A percentile compares a stretch with the other conserved stretches of the same genome.
phyloP scores from a whole-genome alignment of 2,888 invertebrate genomes.

The Plebejus anna region DNA sequence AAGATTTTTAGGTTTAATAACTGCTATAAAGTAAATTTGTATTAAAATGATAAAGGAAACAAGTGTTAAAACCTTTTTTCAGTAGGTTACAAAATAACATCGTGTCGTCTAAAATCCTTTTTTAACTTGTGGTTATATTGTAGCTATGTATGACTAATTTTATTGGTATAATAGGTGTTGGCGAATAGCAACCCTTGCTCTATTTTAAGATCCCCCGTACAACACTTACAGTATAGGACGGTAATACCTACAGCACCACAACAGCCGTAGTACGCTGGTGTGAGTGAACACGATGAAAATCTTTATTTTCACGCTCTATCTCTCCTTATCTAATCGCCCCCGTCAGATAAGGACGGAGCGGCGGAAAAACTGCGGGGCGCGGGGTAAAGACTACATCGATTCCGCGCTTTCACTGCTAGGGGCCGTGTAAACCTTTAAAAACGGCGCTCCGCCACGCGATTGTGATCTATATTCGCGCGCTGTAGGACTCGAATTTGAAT shows the following conservation, averaged over 20 bases:
- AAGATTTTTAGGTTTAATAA: neutral
- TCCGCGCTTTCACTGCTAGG: constrained; percentile 80
- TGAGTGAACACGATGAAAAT: constrained; percentile 80
- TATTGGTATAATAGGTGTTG: constrained; percentile 18
- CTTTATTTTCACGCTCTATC: constrained; percentile 81
- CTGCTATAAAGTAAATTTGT: neutral
- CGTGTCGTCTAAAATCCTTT: neutral
- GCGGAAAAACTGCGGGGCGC: constrained; percentile 79
- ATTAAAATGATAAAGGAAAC: neutral
- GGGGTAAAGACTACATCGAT: constrained; percentile 81
- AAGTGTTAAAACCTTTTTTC: neutral
- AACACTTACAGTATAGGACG: constrained; percentile 48
- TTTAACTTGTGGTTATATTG: neutral
- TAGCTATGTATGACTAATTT: constrained; percentile 20
- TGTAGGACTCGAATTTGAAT: constrained; percentile 68
- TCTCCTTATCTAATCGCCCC: constrained; percentile 79
- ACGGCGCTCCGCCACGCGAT: constrained; percentile 73
- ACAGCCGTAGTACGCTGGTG: constrained; percentile 63
- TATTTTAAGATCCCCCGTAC: constrained; percentile 60
- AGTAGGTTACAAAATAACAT: neutral
- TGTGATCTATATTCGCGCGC: constrained; percentile 71
- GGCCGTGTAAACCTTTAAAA: constrained; percentile 80
- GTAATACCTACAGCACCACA: constrained; percentile 55
- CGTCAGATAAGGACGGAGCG: constrained; percentile 78
- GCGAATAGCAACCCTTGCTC: constrained; percentile 23